These are phyloP conservation scores for Athene cunicularia DNA, from an alignment of 2,113 vertebrate species.

Conservation along the genomic window DNA sequence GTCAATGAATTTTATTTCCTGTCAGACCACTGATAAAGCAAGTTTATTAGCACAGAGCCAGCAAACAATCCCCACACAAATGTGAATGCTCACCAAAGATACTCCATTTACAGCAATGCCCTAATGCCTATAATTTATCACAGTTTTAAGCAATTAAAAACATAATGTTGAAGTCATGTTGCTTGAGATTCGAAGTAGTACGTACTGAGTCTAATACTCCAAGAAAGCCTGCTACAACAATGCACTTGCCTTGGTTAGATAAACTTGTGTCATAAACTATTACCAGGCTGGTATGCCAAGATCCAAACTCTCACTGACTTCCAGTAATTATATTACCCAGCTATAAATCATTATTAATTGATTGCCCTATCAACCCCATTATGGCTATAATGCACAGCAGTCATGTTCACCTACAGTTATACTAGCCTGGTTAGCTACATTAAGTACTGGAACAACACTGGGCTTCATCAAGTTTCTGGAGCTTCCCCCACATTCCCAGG, in stretches of 20 bases:
- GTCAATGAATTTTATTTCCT: neutral
- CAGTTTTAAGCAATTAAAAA: neutral
- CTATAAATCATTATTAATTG: neutral
- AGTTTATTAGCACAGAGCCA: neutral
- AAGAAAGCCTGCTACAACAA: neutral
- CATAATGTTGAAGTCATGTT: neutral
- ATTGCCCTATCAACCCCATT: neutral
- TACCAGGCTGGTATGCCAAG: neutral
- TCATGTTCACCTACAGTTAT: neutral
- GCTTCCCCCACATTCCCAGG: neutral
- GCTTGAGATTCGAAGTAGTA: neutral
- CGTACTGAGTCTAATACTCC: neutral
- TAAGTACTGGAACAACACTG: neutral
- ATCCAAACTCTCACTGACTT: neutral
- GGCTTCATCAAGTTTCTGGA: neutral
- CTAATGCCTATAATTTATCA: neutral
- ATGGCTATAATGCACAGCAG: neutral
- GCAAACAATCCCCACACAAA: neutral
- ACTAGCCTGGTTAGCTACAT: neutral
- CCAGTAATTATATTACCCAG: neutral
- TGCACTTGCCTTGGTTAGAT: neutral
- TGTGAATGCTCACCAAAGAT: fast-evolving
- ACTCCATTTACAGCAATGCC: neutral
- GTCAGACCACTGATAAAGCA: neutral
- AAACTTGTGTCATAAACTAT: neutral